phyloP scores from a whole-genome alignment of 2,888 invertebrate species.

The Caenorhabditis sinica region DNA sequence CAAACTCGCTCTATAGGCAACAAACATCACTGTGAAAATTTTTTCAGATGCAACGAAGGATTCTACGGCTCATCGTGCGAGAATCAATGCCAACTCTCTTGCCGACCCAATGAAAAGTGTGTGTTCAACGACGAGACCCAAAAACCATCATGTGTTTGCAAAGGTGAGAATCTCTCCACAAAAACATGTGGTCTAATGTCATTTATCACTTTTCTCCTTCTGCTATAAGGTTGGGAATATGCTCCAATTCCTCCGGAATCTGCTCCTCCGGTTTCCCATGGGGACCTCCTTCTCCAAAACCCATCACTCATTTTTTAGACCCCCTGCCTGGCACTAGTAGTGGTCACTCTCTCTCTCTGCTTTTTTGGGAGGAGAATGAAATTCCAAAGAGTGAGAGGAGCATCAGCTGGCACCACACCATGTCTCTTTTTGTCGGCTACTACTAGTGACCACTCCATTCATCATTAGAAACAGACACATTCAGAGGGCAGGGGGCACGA shows the following conservation, averaged over 20 bases:
- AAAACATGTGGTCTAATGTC: slow-evolving; percentile 24
- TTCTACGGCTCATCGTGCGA: slow-evolving; percentile 54
- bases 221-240: slow-evolving; percentile 37
- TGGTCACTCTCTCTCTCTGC: slow-evolving; percentile 21
- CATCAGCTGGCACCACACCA: slow-evolving; percentile 38
- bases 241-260: neutral
- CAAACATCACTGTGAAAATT: neutral
- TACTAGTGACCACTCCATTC: slow-evolving; percentile 22
- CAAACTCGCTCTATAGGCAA: neutral
- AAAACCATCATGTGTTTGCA: slow-evolving; percentile 48
- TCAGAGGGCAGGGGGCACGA: neutral
- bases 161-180: slow-evolving; percentile 40
- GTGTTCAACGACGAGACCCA: slow-evolving; percentile 20
- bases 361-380: slow-evolving; percentile 17
- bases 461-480: slow-evolving; percentile 25
- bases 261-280: slow-evolving; percentile 36
- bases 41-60: slow-evolving; percentile 54
- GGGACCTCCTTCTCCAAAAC: slow-evolving; percentile 16
- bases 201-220: slow-evolving; percentile 16
- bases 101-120: slow-evolving; percentile 38
- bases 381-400: slow-evolving; percentile 12
- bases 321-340: neutral
- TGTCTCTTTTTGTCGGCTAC: slow-evolving; percentile 25
- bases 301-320: slow-evolving; percentile 61
- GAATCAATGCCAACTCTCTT: slow-evolving; percentile 29